Percentiles rank a stretch among this genome's conserved stretches.
Conservation (phyloP, 2,888 invertebrate genomes). For the Choreutis nemorana region DNA sequence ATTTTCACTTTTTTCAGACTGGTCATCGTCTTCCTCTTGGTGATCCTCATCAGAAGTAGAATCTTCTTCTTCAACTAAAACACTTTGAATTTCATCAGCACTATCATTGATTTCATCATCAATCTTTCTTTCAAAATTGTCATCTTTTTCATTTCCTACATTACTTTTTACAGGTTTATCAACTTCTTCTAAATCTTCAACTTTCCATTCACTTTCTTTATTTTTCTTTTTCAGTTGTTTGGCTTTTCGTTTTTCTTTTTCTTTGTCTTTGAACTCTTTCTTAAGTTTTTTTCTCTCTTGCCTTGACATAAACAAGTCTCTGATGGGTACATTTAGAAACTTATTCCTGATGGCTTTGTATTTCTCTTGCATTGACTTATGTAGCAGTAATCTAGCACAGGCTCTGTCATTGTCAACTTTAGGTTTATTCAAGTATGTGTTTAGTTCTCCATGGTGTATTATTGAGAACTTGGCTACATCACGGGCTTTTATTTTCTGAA, state of each 20-base stretch:
- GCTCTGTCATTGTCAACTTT: conserved; percentile 40
- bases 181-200: conserved; percentile 5
- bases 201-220: conserved; percentile 33
- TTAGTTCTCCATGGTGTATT: conserved; percentile 39
- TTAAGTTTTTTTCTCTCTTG: conserved; percentile 44
- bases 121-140: conserved; percentile 19
- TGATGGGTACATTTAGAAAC: conserved; percentile 41
- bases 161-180: conserved; percentile 1
- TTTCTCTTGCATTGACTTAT: conserved; percentile 45
- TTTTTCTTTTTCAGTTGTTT: conserved; percentile 22
- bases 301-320: conserved; percentile 52
- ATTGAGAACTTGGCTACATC: conserved; percentile 48
- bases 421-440: conserved; percentile 39
- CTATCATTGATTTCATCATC: conserved; percentile 9
- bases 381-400: conserved; percentile 45
- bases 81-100: conserved; percentile 11
- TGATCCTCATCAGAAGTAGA: conserved; percentile 5
- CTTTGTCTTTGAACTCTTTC: conserved; percentile 41
- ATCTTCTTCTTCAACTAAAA: conserved; percentile 10
- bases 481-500: conserved; percentile 54
- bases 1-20: conserved; percentile 7
- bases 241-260: conserved; percentile 33
- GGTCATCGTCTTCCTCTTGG: conserved; percentile 7
- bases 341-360: conserved; percentile 37
- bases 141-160: conserved; percentile 16